Evolutionary conservation across 2,888 invertebrate genomes (phyloP), one percentile per base, ranked within the genome.

Genomic region (Cheilosia urbana): DNA sequence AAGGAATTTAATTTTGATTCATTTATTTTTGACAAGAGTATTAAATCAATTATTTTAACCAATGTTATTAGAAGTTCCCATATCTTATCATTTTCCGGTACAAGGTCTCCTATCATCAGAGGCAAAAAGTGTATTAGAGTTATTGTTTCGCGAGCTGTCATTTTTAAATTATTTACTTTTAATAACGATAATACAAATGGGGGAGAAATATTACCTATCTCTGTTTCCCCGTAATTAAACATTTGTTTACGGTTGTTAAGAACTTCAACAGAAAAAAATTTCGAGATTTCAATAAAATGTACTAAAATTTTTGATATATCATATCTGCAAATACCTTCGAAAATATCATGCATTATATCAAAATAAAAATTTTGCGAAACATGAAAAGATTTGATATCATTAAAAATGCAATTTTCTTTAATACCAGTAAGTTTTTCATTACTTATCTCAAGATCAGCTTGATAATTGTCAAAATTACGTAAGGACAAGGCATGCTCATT

Each of bases 201-300:
- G 2, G 58, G 55, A 45, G 87, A 80, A 51, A 78, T 53, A 57
- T 81, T 87, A 40, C 73, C 69, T 19, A 77, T 77, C 60, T 87
- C 71, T 19, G 17, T 51, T 30, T 71, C 71, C 11, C 76, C 79
- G 37, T 87, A 82, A 15, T 71, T 63, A 63, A 87, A 87, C 62
- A 68, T 77, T 63, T 80, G 69, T 11, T 79, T 80, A 40, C 77
- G 66, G 30, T 69, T 57, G 42, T 80, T 87, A 55, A 87, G 30
- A 55, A 53, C 58, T 15, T 66, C 73, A 47, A 82, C 55, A 27
- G 68, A 57, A 66, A 87, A 72, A 49, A 66, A 66, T 47, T 78
- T 63, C 2, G 60, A 63, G n/a, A 40, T 45, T 53, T 77, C 51
- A n/a, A 60, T 68, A 42, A 66, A 73, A 21, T 17, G 62, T 30